phyloP scores from a whole-genome alignment of 1,140 invertebrate species.

The Drosophila ambigua region DNA sequence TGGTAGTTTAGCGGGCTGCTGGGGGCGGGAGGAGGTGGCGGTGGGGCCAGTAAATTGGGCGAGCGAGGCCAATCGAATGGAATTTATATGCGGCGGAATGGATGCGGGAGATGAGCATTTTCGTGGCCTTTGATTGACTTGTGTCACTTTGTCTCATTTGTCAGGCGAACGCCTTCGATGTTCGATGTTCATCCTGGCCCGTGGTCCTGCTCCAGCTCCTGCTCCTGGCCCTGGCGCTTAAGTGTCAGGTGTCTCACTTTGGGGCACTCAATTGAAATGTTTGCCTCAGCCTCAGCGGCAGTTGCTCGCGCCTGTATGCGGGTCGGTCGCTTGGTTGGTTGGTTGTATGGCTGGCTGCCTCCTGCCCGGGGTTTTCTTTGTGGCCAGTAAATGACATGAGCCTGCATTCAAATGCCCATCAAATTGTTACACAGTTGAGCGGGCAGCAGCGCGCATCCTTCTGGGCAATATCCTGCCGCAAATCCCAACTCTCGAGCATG shows the following conservation, averaged over 20 bases:
- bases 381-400: constrained; percentile 62
- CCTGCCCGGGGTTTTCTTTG: constrained; percentile 26
- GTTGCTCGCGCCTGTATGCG: constrained; percentile 6
- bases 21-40: too few species aligned
- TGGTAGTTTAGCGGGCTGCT: constrained; percentile 23
- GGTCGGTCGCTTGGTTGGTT: constrained; percentile 11
- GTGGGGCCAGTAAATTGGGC: constrained; percentile 59
- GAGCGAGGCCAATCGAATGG: constrained; percentile 46
- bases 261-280: constrained; percentile 72
- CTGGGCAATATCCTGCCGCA: constrained; percentile 76
- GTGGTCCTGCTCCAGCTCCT: background rate
- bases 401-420: constrained; percentile 77
- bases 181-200: constrained; percentile 23
- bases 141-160: constrained; percentile 84
- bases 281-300: constrained; percentile 19
- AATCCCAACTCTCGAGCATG: constrained; percentile 60
- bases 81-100: constrained; percentile 67
- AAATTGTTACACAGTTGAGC: constrained; percentile 71
- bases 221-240: constrained; percentile 55
- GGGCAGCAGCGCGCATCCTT: constrained; percentile 58
- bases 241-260: constrained; percentile 78
- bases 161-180: constrained; percentile 70
- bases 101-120: constrained; percentile 28
- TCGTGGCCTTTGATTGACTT: constrained; percentile 80
- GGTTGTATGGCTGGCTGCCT: constrained; percentile 20